Conservation (phyloP, 2,888 invertebrate species). For the Drosophila mayaguana region DNA sequence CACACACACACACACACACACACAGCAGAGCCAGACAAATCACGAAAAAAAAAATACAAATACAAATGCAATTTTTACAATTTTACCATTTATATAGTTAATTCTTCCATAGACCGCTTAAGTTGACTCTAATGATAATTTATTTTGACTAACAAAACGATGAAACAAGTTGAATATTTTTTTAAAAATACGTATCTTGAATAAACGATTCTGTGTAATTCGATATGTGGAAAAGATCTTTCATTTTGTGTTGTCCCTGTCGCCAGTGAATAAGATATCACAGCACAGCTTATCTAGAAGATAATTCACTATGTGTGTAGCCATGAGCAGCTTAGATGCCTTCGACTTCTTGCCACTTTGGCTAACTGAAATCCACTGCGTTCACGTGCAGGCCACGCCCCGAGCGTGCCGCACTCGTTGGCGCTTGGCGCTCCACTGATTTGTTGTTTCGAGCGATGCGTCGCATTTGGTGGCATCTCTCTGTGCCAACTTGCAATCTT, state of each 20-base stretch:
- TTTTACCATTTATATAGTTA: slow-evolving; percentile 69
- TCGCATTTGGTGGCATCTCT: slow-evolving; percentile 26
- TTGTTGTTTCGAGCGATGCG: slow-evolving; percentile 21
- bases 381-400: background rate
- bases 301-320: background rate
- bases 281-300: background rate
- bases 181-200: slow-evolving; percentile 23
- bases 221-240: slow-evolving; percentile 34
- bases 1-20: too few relatives aligned
- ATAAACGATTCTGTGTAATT: slow-evolving; percentile 50
- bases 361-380: background rate
- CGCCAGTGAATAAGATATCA: background rate
- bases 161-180: slow-evolving; percentile 55
- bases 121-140: slow-evolving; percentile 74
- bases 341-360: background rate
- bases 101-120: slow-evolving; percentile 59
- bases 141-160: slow-evolving; percentile 58
- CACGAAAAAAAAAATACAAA: slow-evolving; percentile 10
- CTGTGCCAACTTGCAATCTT: slow-evolving; percentile 26
- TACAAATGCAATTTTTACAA: slow-evolving; percentile 62
- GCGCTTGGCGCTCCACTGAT: slow-evolving; percentile 41
- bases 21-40: slow-evolving; percentile 25
- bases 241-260: slow-evolving; percentile 55
- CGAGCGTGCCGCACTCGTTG: slow-evolving; percentile 27
- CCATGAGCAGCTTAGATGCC: background rate